phyloP scores from a whole-genome alignment of 2,888 invertebrate species.

The Ophonus ardosiacus region DNA sequence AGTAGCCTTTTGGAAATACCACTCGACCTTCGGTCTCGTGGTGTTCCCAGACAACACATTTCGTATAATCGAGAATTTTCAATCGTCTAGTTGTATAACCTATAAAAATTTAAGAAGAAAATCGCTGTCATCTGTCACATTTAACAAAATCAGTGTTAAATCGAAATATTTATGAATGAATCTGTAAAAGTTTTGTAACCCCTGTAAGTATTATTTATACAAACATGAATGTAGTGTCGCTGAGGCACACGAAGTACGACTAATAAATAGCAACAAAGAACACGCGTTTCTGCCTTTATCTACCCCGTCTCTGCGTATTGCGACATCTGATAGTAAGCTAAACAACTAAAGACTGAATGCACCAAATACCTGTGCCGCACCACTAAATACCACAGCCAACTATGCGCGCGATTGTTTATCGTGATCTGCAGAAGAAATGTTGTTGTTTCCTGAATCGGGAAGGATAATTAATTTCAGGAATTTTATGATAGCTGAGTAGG shows the following conservation, averaged over 20 bases:
- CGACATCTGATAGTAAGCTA: conserved; percentile 52
- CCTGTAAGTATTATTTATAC: conserved; percentile 58
- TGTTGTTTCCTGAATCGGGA: conserved; percentile 29
- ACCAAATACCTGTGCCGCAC: conserved; percentile 50
- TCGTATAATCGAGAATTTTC: too few species aligned
- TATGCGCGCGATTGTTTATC: conserved; percentile 24
- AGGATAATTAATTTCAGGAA: conserved; percentile 30
- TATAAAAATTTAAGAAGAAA: background rate
- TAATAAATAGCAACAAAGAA: conserved; percentile 59
- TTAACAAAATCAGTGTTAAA: background rate
- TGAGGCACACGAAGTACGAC: conserved; percentile 39
- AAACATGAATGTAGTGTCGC: conserved; percentile 55
- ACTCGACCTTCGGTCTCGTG: too few species aligned
- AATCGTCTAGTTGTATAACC: too few species aligned
- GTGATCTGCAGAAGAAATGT: conserved; percentile 27
- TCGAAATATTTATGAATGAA: background rate
- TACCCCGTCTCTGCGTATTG: conserved; percentile 13
- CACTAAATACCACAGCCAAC: conserved; percentile 40
- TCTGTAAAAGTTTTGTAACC: background rate
- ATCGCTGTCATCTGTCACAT: too few species aligned
- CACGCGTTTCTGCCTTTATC: conserved; percentile 38
- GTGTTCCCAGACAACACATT: too few species aligned
- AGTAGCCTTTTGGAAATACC: too few species aligned
- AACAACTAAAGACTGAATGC: conserved; percentile 41
- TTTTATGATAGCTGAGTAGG: conserved; percentile 7